Conservation (phyloP, 2,113 vertebrate species). For the Pterocles orientalis region DNA sequence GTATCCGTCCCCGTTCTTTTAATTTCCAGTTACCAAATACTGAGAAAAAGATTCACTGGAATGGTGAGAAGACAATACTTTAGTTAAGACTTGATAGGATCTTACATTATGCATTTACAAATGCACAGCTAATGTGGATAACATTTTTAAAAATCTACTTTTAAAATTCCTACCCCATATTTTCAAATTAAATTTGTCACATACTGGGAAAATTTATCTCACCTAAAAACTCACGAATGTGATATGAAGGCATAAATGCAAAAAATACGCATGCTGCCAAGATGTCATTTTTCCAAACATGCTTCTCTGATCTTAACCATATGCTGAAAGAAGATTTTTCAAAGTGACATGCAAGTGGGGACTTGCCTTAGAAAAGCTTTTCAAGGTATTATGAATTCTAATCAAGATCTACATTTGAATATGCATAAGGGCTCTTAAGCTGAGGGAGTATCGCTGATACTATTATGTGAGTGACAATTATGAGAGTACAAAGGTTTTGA, state of each 20-base stretch:
- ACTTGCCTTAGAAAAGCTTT: constrained; percentile 30
- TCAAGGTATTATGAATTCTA: constrained; percentile 46
- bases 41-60: background rate
- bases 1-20: background rate
- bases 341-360: constrained; percentile 7
- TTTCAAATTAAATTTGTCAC: background rate
- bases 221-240: background rate
- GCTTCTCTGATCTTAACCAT: constrained; percentile 44
- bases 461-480: background rate
- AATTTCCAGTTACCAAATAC: background rate
- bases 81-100: background rate
- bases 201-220: background rate
- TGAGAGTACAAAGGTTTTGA: background rate
- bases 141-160: background rate
- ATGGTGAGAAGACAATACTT: background rate
- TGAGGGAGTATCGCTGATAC: background rate
- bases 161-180: background rate
- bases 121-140: background rate
- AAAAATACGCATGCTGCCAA: background rate
- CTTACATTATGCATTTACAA: background rate
- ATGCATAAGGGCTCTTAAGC: background rate
- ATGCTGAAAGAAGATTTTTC: constrained; percentile 51
- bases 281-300: constrained; percentile 15
- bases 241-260: background rate
- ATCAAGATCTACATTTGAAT: constrained; percentile 31